A percentile compares a stretch with the other conserved stretches of the same genome.
phyloP scores from a whole-genome alignment of 2,113 vertebrate genomes.

The Pseudonaja textilis region DNA sequence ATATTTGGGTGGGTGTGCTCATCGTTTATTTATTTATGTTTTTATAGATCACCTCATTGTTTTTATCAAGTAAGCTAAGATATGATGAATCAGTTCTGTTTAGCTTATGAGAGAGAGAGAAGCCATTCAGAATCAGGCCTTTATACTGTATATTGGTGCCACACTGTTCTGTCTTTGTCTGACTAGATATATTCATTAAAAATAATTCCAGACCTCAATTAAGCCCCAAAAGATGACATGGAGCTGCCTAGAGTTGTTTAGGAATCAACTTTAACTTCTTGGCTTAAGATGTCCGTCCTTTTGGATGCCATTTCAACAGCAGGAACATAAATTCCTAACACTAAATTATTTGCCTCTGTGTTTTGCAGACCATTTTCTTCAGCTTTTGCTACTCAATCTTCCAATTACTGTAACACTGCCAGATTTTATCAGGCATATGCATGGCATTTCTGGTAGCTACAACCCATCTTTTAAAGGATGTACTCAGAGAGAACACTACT shows the following conservation, averaged over 20 bases:
- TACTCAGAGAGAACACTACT: constrained; percentile 1
- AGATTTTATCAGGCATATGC: constrained; percentile 19
- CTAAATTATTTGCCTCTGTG: constrained; percentile 22
- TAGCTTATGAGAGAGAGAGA: not conserved
- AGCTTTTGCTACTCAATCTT: constrained; percentile 10
- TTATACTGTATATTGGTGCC: not conserved
- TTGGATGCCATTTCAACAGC: not conserved
- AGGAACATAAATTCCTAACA: not conserved
- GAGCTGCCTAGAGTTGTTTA: not conserved
- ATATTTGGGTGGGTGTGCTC: not conserved
- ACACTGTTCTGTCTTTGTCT: not conserved
- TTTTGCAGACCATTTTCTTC: constrained; percentile 8
- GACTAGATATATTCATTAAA: not conserved
- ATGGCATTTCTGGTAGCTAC: constrained; percentile 18
- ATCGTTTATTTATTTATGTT: not conserved
- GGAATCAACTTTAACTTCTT: not conserved
- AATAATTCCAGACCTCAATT: not conserved
- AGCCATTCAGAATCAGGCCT: not conserved
- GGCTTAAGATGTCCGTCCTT: not conserved
- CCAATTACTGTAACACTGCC: constrained; percentile 11
- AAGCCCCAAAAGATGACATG: not conserved
- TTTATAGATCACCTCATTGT: not conserved
- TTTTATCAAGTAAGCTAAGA: not conserved
- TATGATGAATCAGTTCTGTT: not conserved
- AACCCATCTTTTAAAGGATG: constrained; percentile 24